phyloP scores from a whole-genome alignment of 2,113 vertebrate genomes.

The Xenopus laevis region DNA sequence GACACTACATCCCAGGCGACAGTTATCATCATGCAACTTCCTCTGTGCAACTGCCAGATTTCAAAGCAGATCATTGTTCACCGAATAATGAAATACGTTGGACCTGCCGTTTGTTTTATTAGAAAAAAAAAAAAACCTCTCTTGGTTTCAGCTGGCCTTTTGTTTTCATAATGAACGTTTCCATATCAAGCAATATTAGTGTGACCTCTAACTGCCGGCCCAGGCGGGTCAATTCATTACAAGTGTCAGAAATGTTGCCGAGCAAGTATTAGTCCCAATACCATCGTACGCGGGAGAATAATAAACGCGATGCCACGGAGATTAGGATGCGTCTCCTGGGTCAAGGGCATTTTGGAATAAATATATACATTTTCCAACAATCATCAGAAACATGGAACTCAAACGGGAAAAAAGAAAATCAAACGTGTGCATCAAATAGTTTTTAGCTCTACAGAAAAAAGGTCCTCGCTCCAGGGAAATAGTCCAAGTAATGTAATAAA shows the following conservation, averaged over 20 bases:
- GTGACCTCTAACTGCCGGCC: conserved; percentile 2
- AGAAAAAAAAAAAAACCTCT: not conserved
- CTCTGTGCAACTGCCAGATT: conserved; percentile 52
- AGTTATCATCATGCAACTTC: conserved; percentile 48
- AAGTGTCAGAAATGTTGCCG: conserved; percentile 15
- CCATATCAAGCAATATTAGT: conserved; percentile 7
- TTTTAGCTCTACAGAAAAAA: too few species aligned
- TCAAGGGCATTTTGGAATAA: not conserved
- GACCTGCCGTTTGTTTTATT: conserved; percentile 1
- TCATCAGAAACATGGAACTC: too few species aligned
- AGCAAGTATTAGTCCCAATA: not conserved
- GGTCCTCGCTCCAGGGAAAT: too few species aligned
- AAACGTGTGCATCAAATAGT: too few species aligned
- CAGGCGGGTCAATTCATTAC: conserved; percentile 20
- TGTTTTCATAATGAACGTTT: conserved; percentile 14
- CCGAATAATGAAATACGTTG: conserved; percentile 42
- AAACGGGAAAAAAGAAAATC: too few species aligned
- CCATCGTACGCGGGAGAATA: not conserved
- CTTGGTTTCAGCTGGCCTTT: conserved; percentile 24
- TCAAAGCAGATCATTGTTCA: conserved; percentile 58
- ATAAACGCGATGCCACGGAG: not conserved
- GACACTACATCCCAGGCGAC: conserved; percentile 45
- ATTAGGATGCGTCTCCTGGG: not conserved
- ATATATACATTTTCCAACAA: not conserved
- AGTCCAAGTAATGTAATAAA: too few species aligned